phyloP scores from a whole-genome alignment of 2,888 invertebrate genomes.

The Erebia ligea region DNA sequence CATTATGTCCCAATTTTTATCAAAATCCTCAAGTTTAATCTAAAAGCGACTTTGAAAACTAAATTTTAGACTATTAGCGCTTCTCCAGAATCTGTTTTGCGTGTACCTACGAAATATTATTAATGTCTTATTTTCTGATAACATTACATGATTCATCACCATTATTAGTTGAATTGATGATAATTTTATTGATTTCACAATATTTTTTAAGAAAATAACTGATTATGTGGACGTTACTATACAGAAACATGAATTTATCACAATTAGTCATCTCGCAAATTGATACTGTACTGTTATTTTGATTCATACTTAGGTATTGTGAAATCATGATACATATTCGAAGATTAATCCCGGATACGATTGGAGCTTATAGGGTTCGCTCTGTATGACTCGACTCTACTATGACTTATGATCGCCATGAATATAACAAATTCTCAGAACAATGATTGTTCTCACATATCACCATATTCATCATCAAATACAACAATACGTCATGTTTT shows the following conservation, averaged over 20 bases:
- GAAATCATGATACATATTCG: constrained; percentile 66
- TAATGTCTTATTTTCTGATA: background rate
- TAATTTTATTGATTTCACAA: constrained; percentile 14
- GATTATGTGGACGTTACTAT: constrained; percentile 1
- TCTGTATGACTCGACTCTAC: constrained; percentile 50
- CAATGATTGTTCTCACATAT: constrained; percentile 4
- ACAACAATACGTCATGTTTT: background rate
- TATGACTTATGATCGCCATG: constrained; percentile 20
- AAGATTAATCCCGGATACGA: constrained; percentile 59
- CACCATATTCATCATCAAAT: background rate
- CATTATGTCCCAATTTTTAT: background rate
- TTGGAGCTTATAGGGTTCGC: constrained; percentile 52
- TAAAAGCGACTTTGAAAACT: too few relatives aligned
- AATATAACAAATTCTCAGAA: constrained; percentile 19
- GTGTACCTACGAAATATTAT: background rate
- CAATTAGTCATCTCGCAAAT: constrained; percentile 33
- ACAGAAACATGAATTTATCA: constrained; percentile 19
- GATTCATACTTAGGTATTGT: constrained; percentile 58
- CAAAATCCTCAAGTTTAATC: background rate
- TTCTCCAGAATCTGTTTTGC: background rate
- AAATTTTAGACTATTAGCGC: too few relatives aligned
- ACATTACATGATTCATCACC: constrained; percentile 9
- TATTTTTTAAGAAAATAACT: constrained; percentile 17
- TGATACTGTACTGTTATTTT: constrained; percentile 50
- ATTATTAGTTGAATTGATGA: background rate